Conservation (phyloP, 1,140 invertebrate genomes). For the Druon quercuslanigerum region DNA sequence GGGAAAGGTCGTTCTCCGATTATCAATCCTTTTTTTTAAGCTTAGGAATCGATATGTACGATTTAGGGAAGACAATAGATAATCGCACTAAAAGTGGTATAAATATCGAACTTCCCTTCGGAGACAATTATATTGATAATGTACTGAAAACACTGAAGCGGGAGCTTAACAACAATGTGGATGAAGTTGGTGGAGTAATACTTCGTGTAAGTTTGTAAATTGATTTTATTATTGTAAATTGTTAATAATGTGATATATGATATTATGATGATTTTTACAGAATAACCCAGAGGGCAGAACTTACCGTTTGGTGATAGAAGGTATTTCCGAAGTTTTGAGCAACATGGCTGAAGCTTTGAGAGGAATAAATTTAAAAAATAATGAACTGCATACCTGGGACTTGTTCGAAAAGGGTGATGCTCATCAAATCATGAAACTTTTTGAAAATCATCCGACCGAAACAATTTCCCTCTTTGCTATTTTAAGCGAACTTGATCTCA, state of each 20-base stretch:
- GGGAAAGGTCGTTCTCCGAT: conserved; percentile 50
- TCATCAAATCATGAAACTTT: conserved; percentile 59
- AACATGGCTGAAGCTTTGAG: conserved; percentile 58
- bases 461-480: conserved; percentile 60
- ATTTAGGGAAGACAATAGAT: conserved; percentile 45
- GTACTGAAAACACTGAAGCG: conserved; percentile 48
- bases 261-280: conserved; percentile 42
- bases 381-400: conserved; percentile 61
- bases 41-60: conserved; percentile 50
- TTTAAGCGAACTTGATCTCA: conserved; percentile 48
- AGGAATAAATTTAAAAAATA: conserved; percentile 38
- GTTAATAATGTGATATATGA: background rate
- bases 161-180: conserved; percentile 41
- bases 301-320: conserved; percentile 58
- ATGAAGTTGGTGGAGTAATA: conserved; percentile 38
- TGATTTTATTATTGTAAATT: background rate
- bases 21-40: conserved; percentile 53
- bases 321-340: conserved; percentile 55
- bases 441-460: conserved; percentile 63
- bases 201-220: conserved; percentile 41
- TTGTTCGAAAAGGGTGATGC: conserved; percentile 59
- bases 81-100: conserved; percentile 33
- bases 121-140: conserved; percentile 48
- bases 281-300: conserved; percentile 34
- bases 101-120: conserved; percentile 52